Conservation (phyloP, 2,797 vertebrate species). For the Anableps anableps region DNA sequence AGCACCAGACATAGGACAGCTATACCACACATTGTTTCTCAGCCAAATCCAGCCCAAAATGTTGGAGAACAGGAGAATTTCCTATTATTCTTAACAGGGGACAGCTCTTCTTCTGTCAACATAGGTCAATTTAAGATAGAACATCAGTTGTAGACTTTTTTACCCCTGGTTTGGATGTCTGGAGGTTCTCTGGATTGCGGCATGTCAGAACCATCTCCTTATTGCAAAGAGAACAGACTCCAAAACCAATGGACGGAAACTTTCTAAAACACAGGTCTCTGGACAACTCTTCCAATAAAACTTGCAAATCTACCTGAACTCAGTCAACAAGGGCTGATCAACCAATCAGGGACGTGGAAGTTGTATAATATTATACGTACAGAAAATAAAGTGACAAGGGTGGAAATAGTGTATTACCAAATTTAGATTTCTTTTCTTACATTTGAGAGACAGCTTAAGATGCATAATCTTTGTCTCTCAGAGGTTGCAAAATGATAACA, state of each 20-base stretch:
- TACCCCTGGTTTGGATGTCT: background rate
- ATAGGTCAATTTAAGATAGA: background rate
- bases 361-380: background rate
- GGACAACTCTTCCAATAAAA: background rate
- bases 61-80: background rate
- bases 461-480: background rate
- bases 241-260: background rate
- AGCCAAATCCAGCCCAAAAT: background rate
- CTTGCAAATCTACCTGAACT: background rate
- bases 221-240: background rate
- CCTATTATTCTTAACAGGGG: background rate
- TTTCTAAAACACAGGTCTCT: background rate
- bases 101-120: background rate
- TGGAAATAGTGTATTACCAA: background rate
- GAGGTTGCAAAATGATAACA: background rate
- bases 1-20: background rate
- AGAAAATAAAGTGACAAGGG: background rate
- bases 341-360: background rate
- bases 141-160: background rate
- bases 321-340: background rate
- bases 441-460: background rate
- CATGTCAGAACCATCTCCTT: background rate
- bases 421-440: background rate
- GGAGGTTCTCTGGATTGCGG: background rate
- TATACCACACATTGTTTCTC: background rate